Conservation (phyloP, 2,888 invertebrate species). For the Zygothrica quintamaculata region DNA sequence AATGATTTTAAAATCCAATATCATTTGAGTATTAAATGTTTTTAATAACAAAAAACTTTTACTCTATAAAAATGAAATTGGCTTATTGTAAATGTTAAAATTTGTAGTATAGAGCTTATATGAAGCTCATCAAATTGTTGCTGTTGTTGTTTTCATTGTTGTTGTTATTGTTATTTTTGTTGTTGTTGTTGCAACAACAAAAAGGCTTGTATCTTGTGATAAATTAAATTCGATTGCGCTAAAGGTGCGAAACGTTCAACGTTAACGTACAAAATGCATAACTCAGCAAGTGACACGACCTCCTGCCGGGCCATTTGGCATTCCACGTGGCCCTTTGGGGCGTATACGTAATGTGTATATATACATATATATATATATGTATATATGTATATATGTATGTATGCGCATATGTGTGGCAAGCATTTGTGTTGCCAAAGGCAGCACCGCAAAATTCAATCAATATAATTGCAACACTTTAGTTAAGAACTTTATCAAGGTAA, state of each 20-base stretch:
- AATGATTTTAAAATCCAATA: too few relatives aligned
- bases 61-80: too few relatives aligned
- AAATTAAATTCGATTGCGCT: conserved; percentile 17
- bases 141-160: too few relatives aligned
- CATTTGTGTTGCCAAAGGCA: conserved; percentile 41
- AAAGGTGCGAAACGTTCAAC: conserved; percentile 30
- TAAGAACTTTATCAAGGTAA: conserved; percentile 53
- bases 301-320: conserved; percentile 28
- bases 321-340: conserved; percentile 8
- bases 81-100: too few relatives aligned
- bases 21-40: too few relatives aligned
- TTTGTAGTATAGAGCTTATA: too few relatives aligned
- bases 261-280: conserved; percentile 17
- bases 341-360: conserved; percentile 28
- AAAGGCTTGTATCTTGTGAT: neutral
- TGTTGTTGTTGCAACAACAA: too few relatives aligned
- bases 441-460: conserved; percentile 73
- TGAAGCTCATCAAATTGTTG: conserved; percentile 1
- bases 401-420: conserved; percentile 2
- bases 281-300: conserved; percentile 31
- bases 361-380: neutral
- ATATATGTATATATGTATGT: neutral
- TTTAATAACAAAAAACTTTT: too few relatives aligned
- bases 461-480: conserved; percentile 76
- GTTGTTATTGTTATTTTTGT: too few relatives aligned